Base-by-base conservation (phyloP, 2,797 vertebrate species). In the Taenioides sp. region DNA sequence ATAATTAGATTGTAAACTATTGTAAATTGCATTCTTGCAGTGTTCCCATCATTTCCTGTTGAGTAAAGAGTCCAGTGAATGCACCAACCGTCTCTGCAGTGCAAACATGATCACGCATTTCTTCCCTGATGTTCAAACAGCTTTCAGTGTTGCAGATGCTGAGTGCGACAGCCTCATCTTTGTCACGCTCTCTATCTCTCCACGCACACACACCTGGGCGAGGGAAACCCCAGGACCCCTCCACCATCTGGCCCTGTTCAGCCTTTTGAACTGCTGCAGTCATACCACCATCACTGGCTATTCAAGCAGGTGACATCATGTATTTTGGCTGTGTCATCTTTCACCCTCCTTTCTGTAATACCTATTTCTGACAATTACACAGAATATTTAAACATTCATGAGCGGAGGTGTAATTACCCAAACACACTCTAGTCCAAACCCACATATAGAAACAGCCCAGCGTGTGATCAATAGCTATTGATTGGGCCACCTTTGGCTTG, bases 401-500 rank as follows among this genome's bases (percentile, higher is more conserved):
- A 78, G 69, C 79, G 75, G 57, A 78, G 77, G 80, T 65, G 72
- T 65, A 76, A 88, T 81, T 72, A 80, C 52, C 72, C 81, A 71
- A 73, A 70, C 43, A 57, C 60, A 71, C 31, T 68, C 68, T 67
- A 17, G 43, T 16, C 43, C 70, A 79, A 65, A 71, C 23, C 69
- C 52, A 71, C 58, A 74, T 62, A 66, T 17, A 20, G 63, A 65
- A 64, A 86, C 61, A 65, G 75, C 70, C 70, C 70, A 69, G 67
- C 54, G 68, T 68, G 74, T 73, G 71, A 92, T 91, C 91, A 71
- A 90, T 92, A 87, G 74, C 60, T 84, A 92, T 90, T 71, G 86
- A 93, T 91, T 87, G 69, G 70, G 73, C 70, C 82, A 84, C 80
- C 84, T 85, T 88, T 81, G 70, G 80, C 78, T 90, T 79, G 80